phyloP scores from a whole-genome alignment of 2,888 invertebrate species.

The Epirrita christyi region DNA sequence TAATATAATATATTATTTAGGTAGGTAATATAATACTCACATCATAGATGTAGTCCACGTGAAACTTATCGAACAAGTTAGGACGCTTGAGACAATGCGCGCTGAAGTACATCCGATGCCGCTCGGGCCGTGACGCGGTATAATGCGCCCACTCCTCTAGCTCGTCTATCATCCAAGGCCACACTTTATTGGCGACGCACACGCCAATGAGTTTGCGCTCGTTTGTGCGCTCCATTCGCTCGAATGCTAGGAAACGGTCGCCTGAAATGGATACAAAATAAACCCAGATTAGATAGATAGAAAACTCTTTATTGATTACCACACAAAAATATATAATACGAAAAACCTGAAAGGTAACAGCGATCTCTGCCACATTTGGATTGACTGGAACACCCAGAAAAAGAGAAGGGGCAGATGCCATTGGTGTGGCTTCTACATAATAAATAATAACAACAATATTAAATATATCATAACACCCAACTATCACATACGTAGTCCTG shows the following conservation, averaged over 20 bases:
- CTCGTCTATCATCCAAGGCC: constrained; percentile 80
- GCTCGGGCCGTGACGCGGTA: constrained; percentile 64
- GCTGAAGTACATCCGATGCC: constrained; percentile 76
- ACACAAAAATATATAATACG: no score
- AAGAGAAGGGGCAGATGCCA: no score
- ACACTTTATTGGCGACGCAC: constrained; percentile 71
- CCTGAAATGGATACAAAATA: constrained; percentile 56
- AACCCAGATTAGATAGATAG: no score
- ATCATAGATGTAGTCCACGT: constrained; percentile 77
- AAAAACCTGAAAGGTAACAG: no score
- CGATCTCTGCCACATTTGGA: no score
- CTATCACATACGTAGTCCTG: no score
- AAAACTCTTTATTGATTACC: no score
- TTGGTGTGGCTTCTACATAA: no score
- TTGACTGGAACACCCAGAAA: no score
- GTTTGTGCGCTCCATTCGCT: constrained; percentile 58
- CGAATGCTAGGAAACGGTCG: constrained; percentile 63
- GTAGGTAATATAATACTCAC: constrained; percentile 54
- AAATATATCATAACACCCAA: no score
- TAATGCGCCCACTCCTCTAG: constrained; percentile 81
- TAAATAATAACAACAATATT: no score
- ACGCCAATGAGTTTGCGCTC: constrained; percentile 77
- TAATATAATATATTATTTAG: no score
- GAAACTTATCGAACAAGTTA: constrained; percentile 71
- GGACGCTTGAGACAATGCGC: constrained; percentile 79